These are phyloP conservation scores for Tokudaia tokunoshimensis DNA, from an alignment of 2,797 vertebrate genomes.

Conservation along the genomic window DNA sequence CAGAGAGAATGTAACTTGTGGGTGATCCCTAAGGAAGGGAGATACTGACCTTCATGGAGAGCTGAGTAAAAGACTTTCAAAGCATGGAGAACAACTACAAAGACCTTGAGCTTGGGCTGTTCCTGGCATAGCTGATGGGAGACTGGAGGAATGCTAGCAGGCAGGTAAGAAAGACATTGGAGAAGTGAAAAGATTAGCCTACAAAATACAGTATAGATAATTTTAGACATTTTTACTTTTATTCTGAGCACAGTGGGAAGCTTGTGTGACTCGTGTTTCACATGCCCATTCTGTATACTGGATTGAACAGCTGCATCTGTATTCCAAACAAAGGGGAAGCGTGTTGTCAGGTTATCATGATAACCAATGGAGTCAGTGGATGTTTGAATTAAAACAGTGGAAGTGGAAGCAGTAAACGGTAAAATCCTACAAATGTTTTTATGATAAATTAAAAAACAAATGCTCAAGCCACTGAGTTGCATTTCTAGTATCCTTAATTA, in stretches of 20 bases:
- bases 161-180: neutral
- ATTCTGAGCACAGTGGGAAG: neutral
- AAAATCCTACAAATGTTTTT: slow-evolving; percentile 29
- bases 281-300: neutral
- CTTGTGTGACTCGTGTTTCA: neutral
- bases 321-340: neutral
- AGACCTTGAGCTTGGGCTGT: neutral
- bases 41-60: neutral
- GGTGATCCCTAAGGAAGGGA: neutral
- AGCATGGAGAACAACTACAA: neutral
- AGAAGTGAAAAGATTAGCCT: neutral
- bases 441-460: neutral
- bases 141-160: neutral
- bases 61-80: neutral
- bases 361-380: neutral
- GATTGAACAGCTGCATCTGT: neutral
- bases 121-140: fast-evolving
- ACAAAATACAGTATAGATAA: neutral
- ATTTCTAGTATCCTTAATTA: neutral
- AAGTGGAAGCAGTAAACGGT: neutral
- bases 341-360: neutral
- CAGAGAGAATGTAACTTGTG: neutral
- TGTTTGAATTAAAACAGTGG: neutral
- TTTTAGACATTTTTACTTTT: slow-evolving; percentile 2
- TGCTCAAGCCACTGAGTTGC: neutral